Base-by-base conservation (phyloP, 2,888 invertebrate species). In the Malachius bipustulatus region DNA sequence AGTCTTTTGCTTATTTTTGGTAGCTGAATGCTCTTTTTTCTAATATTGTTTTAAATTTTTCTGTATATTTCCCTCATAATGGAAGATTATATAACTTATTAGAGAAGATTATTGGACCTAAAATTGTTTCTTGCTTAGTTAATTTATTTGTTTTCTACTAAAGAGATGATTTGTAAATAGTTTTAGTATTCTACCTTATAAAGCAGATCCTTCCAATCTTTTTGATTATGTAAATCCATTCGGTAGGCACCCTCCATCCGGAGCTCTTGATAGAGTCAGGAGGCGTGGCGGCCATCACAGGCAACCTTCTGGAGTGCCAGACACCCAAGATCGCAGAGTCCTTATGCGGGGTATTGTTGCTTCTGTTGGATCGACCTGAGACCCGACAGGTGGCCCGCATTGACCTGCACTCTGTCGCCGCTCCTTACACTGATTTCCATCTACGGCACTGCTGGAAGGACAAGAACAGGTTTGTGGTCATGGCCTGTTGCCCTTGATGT, bases 361-460 rank as follows among this genome's bases (percentile, higher is more conserved):
- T 82, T 57, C 70, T 93, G 35, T 69, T 93, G 30, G 87, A 90
- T 61, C 78, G 79, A 59, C 93, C 93, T 1, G 69, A 73, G 26
- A 84, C 89, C 2, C 69, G 94, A 35, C 69, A 71, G 47, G 71
- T 74, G 34, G 82, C 83, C 9, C 73, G 75, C 19, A 73, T 90
- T 15, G 83, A 90, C 57, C 71, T 94, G 37, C 75, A 89, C 59
- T 83, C 83, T 60, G 71, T 97, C 32, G 79, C 89, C 38, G 89
- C 93, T 10, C 93, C 94, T 0, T 90, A 93, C 59, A 91, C 93
- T 54, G 94, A 94, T 63, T 82, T 88, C 55, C 88, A 89, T 57
- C 77, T 77, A 57, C 69, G 77, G 41, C 70, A 77, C 37, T 74
- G 75, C 14, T 82, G 79, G 50, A 74, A 75, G 56, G 78, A 80